Evolutionary conservation across 2,113 vertebrate genomes (phyloP), one percentile per base, ranked within the genome.

Genomic region (Chiloscyllium plagiosum): DNA sequence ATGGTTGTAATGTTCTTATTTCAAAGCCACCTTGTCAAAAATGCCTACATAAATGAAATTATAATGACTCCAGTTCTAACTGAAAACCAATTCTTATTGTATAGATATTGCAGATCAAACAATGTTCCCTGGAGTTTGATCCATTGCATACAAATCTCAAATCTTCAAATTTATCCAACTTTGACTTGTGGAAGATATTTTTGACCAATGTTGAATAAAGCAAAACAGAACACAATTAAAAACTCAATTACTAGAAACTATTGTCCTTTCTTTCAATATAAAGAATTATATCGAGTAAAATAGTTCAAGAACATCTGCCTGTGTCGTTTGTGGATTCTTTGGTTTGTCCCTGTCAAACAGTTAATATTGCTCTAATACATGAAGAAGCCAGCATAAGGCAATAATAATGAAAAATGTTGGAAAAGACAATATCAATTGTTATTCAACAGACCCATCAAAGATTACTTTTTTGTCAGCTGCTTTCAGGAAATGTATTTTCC

Each of bases 371-470:
- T 98, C 98, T 99, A 99, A 99, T 99, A 98, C 98, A 98, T 97
- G 98, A 97, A 98, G 98, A 98, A 98, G 98, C 98, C 98, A 98
- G 97, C 98, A 98, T 99, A 99, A 99, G 98, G 98, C 98, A 97
- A 97, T 97, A 98, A 98, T 99, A 99, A 99, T 99, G 99, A 99
- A 99, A 99, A 99, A 99, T 98, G 98, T 98, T 98, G 98, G 98
- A 98, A 98, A 99, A 99, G 98, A 99, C 99, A 98, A 99, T 99
- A 99, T 99, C 98, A 99, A 99, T 98, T 98, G 98, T 99, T 99
- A 98, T 98, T 99, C 98, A 99, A 99, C 98, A 99, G 99, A 98
- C 98, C 98, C 98, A 98, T 98, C 98, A 98, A 98, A 98, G 98
- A 98, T 98, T 98, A 98, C 98, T 98, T 98, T 98, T 98, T 98